Evolutionary conservation across 2,888 invertebrate genomes (phyloP).

Genomic region (Phaedon cochleariae): DNA sequence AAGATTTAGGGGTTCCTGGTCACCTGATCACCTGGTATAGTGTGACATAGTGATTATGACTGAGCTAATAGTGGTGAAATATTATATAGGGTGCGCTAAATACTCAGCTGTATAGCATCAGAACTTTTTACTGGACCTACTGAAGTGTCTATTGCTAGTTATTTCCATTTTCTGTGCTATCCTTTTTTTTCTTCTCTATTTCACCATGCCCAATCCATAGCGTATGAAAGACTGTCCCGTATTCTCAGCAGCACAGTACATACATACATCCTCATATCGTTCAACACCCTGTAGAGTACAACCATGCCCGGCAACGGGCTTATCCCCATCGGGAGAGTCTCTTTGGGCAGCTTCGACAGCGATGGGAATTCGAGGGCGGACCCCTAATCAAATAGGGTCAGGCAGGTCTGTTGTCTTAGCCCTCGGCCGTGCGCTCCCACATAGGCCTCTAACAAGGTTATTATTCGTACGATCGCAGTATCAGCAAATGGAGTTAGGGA

Average conservation of each 20-base stretch:
- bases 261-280: neutral
- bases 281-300: neutral
- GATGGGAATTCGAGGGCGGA: constrained; percentile 43
- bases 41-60: too few relatives aligned
- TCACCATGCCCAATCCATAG: neutral
- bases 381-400: constrained; percentile 58
- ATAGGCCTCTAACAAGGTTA: constrained; percentile 51
- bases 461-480: constrained; percentile 31
- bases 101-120: too few relatives aligned
- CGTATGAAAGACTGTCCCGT: neutral
- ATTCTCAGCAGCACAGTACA: neutral
- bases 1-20: too few relatives aligned
- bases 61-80: too few relatives aligned
- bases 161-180: too few relatives aligned
- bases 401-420: constrained; percentile 55
- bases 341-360: neutral
- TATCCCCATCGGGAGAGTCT: neutral
- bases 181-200: too few relatives aligned
- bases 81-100: too few relatives aligned
- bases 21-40: too few relatives aligned
- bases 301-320: neutral
- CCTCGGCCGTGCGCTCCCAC: constrained; percentile 43
- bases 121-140: too few relatives aligned
- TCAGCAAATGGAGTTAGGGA: constrained; percentile 8
- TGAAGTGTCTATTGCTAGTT: too few relatives aligned